phyloP scores from a whole-genome alignment of 2,113 vertebrate species.

The Oreochromis tanganicae region DNA sequence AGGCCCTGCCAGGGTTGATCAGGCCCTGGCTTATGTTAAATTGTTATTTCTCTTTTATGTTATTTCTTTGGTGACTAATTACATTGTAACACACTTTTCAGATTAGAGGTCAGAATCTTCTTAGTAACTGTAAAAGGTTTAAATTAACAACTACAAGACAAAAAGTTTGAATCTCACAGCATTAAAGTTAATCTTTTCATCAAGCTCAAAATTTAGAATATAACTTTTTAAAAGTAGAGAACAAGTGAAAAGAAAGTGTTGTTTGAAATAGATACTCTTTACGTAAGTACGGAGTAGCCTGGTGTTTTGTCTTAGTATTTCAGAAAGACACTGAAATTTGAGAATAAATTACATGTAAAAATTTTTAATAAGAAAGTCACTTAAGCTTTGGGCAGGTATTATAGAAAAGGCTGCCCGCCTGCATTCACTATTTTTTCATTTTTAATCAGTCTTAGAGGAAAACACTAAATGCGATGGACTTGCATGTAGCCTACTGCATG shows the following conservation, averaged over 20 bases:
- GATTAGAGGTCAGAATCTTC: not conserved
- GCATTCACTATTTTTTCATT: not conserved
- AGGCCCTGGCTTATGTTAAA: too few relatives aligned
- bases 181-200: not conserved
- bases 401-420: not conserved
- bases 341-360: not conserved
- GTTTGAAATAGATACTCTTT: not conserved
- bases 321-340: not conserved
- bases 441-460: not conserved
- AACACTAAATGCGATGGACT: not conserved
- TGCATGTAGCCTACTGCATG: not conserved
- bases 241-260: not conserved
- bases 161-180: not conserved
- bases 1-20: too few relatives aligned
- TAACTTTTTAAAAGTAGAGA: not conserved
- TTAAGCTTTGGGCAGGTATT: not conserved
- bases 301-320: not conserved
- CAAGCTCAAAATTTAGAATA: not conserved
- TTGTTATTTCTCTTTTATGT: too few relatives aligned
- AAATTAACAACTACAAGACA: not conserved
- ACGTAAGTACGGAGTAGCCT: too few relatives aligned
- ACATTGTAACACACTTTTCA: not conserved
- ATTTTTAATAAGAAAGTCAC: not conserved
- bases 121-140: not conserved
- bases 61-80: not conserved